Percentiles rank a stretch among this genome's conserved stretches.
phyloP scores from a whole-genome alignment of 2,888 invertebrate genomes.

The Neocrepidodera transversa region DNA sequence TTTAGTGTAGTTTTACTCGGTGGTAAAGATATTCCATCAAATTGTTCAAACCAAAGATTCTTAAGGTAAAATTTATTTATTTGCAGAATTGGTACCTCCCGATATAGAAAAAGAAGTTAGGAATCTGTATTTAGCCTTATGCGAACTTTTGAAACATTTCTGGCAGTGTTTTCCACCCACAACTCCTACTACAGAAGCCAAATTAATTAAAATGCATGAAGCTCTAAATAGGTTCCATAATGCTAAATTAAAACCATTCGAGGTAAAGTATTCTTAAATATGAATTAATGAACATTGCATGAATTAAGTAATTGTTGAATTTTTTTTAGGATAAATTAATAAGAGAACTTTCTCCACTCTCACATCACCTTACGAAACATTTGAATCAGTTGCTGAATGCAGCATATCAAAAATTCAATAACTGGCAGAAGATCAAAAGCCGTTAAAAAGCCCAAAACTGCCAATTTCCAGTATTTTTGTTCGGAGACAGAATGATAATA shows the following conservation, averaged over 20 bases:
- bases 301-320: constrained; percentile 18
- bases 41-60: too few species aligned
- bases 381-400: constrained; percentile 86
- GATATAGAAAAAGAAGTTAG: constrained; percentile 85
- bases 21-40: too few species aligned
- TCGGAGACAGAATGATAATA: neutral
- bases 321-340: constrained; percentile 77
- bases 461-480: constrained; percentile 22
- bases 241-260: constrained; percentile 84
- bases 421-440: constrained; percentile 73
- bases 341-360: constrained; percentile 80
- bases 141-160: constrained; percentile 91
- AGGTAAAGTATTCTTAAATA: constrained; percentile 63
- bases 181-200: constrained; percentile 75
- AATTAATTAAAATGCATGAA: constrained; percentile 87
- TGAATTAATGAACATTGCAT: neutral
- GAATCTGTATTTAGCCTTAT: constrained; percentile 83
- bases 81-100: constrained; percentile 79
- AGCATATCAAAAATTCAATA: constrained; percentile 83
- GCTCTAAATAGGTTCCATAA: constrained; percentile 88
- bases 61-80: too few species aligned
- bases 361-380: constrained; percentile 82
- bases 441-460: constrained; percentile 47
- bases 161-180: constrained; percentile 93
- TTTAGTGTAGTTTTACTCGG: too few species aligned